Base-by-base conservation (phyloP, 2,888 invertebrate species). In the Leptinotarsa rubiginosa region DNA sequence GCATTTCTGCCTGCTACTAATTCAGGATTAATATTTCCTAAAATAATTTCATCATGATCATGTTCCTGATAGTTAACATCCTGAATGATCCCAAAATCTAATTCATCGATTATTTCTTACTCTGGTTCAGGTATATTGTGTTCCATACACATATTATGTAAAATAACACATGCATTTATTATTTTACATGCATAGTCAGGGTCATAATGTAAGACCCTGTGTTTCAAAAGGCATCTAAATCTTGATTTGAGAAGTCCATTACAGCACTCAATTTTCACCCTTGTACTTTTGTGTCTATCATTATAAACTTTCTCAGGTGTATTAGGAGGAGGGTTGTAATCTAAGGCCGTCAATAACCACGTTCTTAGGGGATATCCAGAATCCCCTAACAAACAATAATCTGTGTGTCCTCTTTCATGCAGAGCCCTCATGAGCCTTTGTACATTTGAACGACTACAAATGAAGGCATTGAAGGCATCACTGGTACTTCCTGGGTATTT, bases 171-270 rank as follows among this genome's bases (percentile, higher is more conserved):
- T 76, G 74, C 65, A 69, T 74, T 77, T 31, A 76, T 65, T 54
- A 77, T 75, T 69, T 67, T 72, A 16, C 64, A 41, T 15, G 75
- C 71, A 12, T 31, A 69, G 54, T 12, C 18, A 50, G 78, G 75
- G 5, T 65, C 15, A 64, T 77, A 77, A 54, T 77, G 77, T 56
- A 75, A 49, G 7, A 73, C 67, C 25, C 78, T 56, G 59, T 78
- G 70, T 49, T 73, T 77, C 15, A 75, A 52, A 25, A 77, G 59
- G 59, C 75, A 77, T 54, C 77, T 67, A 73, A 78, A 78, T 54
- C 78, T 54, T 31, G 56, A 73, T 65, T 78, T 78, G 65, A 78
- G 64, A 25, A 78, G 31, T 4, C 78, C 78, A 72, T 74, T 75
- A 69, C 76, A 78, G 7, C 74, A 56, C 50, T 77, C 75, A 25